Evolutionary conservation across 1,140 invertebrate species (phyloP).

Genomic region (Polypedilum pembai): DNA sequence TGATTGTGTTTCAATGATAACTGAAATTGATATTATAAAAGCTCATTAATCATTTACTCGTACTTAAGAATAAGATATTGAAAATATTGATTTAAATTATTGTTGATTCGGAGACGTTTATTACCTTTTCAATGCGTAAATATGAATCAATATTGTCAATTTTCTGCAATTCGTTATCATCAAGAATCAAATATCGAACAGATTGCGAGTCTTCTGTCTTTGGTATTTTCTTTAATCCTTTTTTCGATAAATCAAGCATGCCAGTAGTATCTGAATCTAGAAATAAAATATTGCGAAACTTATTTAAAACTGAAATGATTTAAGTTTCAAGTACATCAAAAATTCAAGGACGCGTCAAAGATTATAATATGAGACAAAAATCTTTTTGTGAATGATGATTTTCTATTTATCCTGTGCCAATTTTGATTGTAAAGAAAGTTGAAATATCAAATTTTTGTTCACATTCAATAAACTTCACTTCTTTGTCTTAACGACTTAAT

Average conservation of each 20-base stretch:
- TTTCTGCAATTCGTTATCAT: slow-evolving; percentile 79
- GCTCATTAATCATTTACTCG: background rate
- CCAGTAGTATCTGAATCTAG: slow-evolving; percentile 31
- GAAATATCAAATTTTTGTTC: too few species aligned
- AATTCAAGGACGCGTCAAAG: background rate
- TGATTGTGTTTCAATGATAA: slow-evolving; percentile 77
- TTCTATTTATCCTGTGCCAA: too few species aligned
- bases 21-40: slow-evolving; percentile 48
- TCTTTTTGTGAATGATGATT: background rate
- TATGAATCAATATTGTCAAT: slow-evolving; percentile 81
- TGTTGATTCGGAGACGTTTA: background rate
- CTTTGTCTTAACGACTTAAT: too few species aligned
- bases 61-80: slow-evolving; percentile 6
- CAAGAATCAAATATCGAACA: slow-evolving; percentile 66
- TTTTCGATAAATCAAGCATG: slow-evolving; percentile 56
- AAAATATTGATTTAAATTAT: slow-evolving; percentile 30
- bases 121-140: slow-evolving; percentile 68
- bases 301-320: background rate
- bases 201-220: slow-evolving; percentile 57
- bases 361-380: background rate
- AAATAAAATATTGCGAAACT: background rate
- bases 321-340: background rate
- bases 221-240: slow-evolving; percentile 64
- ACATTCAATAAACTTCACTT: too few species aligned
- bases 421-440: too few species aligned